These are phyloP conservation scores for Paracanthobrama guichenoti DNA, from an alignment of 2,113 vertebrate species.

Conservation along the genomic window DNA sequence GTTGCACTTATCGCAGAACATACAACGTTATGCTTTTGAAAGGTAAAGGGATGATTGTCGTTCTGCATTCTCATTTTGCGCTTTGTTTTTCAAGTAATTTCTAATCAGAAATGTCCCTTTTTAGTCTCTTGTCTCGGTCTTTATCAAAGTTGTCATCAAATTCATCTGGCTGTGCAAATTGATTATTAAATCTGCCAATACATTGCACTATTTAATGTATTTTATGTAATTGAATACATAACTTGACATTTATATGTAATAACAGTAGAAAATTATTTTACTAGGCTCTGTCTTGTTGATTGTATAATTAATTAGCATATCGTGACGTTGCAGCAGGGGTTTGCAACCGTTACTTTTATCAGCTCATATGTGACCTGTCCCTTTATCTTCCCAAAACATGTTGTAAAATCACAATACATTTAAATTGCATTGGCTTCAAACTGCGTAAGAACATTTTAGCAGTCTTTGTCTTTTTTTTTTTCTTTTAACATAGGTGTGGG, in stretches of 20 bases:
- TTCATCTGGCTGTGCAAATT: background rate
- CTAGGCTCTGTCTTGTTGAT: background rate
- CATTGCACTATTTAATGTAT: background rate
- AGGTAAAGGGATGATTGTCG: background rate
- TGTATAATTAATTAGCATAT: background rate
- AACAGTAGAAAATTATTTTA: background rate
- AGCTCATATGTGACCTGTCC: background rate
- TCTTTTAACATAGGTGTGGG: background rate
- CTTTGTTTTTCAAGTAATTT: background rate
- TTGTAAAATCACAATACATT: background rate
- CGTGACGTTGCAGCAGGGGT: background rate
- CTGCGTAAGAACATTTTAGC: background rate
- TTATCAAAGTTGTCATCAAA: background rate
- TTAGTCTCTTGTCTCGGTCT: background rate
- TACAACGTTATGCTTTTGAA: background rate
- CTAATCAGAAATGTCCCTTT: background rate
- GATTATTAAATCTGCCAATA: background rate
- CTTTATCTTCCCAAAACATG: background rate
- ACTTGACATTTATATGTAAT: background rate
- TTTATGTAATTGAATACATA: background rate
- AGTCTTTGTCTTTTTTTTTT: background rate
- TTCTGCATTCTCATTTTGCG: background rate
- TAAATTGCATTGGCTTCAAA: background rate
- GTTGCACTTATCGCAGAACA: background rate
- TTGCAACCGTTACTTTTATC: conserved; percentile 37